These are phyloP conservation scores for Pollenia griseotomentosa DNA, from an alignment of 2,888 invertebrate genomes.

Conservation along the genomic window DNA sequence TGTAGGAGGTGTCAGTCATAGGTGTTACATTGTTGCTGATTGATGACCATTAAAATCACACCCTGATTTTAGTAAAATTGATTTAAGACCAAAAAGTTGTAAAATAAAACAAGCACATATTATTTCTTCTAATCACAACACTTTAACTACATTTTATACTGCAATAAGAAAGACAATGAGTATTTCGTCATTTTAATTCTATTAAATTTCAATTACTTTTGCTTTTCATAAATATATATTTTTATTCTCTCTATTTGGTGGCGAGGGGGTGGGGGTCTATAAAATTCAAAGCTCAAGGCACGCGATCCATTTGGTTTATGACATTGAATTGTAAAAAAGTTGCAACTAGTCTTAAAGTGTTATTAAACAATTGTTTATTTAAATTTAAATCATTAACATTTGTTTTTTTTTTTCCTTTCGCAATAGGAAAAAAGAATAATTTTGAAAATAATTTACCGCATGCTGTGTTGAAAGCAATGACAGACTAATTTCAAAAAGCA, in stretches of 20 bases:
- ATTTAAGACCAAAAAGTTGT: constrained; percentile 35
- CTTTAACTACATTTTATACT: not conserved
- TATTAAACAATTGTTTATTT: constrained; percentile 46
- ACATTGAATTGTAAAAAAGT: constrained; percentile 22
- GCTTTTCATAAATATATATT: not conserved
- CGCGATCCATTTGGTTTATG: constrained; percentile 44
- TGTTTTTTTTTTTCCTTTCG: constrained; percentile 5
- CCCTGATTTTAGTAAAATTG: constrained; percentile 52
- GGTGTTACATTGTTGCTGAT: constrained; percentile 61
- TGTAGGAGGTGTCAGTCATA: constrained; percentile 35
- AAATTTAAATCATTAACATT: constrained; percentile 32
- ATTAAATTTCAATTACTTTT: constrained; percentile 46
- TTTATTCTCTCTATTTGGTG: too few relatives aligned
- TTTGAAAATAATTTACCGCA: constrained; percentile 37
- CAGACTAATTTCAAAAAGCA: constrained; percentile 12
- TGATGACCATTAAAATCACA: constrained; percentile 66
- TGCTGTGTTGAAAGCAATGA: constrained; percentile 44
- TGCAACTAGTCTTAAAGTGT: constrained; percentile 33
- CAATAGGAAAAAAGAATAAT: constrained; percentile 12
- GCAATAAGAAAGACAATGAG: not conserved
- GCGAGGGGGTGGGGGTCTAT: too few relatives aligned
- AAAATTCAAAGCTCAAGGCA: constrained; percentile 17
- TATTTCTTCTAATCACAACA: not conserved
- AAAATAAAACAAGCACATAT: not conserved
- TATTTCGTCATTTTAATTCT: constrained; percentile 16